Evolutionary conservation across 1,140 invertebrate genomes (phyloP), one percentile per base, ranked within the genome.

Genomic region (Heterodera schachtii): DNA sequence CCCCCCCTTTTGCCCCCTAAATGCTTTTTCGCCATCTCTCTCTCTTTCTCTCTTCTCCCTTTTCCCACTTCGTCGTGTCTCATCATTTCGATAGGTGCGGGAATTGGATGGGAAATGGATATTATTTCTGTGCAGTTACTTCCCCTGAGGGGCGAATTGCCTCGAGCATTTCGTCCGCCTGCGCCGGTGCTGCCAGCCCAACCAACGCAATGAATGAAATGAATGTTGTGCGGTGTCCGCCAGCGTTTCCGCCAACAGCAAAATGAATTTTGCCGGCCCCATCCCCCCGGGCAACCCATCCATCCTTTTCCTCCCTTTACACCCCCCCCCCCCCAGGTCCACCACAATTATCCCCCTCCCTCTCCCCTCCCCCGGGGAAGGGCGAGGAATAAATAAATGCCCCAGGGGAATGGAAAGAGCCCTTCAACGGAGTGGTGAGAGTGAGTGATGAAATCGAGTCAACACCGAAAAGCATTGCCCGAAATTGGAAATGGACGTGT

Each of bases 391-490:
- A 78, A 69, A 70, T 69, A 78, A 78, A 69, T 78, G 44, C 43
- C 70, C 66, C 47, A 41, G 4, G 76, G 21, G 41, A n/a, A 31
- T 7, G n/a, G 64, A n/a, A 64, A 41, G 44, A 11, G 69, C 31
- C 21, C 69, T 46, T 71, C 69, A 31, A 11, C 69, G 31, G 44
- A 41, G 31, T n/a, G 66, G 66, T 60, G 57, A 60, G 57, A 60
- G 21, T 9, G 64, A 78, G 76, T 78, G 76, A 78, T 78, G 76
- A 78, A 78, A 78, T 78, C 70, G 76, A 78, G 76, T 78, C 52
- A 44, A 78, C 76, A 67, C 49, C 52, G n/a, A 78, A 60, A 67
- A n/a, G 13, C 57, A 60, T 16, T 19, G 57, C 57, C 13, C 13
- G 13, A 19, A 60, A 60, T 19, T 60, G 13, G 57, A 73, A 73